Conservation (phyloP, 35 echinoderm and acorn worm species). For the Holothuria glaberrima region DNA sequence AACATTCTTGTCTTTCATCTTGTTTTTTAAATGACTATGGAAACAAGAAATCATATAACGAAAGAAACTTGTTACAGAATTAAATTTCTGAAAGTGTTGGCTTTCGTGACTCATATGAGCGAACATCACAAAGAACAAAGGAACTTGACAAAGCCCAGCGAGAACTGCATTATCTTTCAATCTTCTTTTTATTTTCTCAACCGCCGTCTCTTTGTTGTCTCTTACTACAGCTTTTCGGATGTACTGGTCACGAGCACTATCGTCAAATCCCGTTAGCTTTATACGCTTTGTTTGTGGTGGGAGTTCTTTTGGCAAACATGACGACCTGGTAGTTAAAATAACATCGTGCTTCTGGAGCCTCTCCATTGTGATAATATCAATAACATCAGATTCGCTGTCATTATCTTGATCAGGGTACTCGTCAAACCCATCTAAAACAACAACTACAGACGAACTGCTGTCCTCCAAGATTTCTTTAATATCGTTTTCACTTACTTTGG, state of each 20-base stretch:
- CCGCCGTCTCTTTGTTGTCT: neutral
- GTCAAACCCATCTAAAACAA: conserved; percentile 13
- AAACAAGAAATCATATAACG: conserved; percentile 22
- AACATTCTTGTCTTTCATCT: neutral
- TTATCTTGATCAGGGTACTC: neutral
- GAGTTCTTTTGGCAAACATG: neutral
- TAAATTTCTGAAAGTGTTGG: neutral
- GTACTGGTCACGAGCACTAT: neutral
- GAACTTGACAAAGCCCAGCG: conserved; percentile 5
- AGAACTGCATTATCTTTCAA: conserved; percentile 24
- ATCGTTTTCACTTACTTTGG: neutral
- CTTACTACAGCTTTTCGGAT: neutral
- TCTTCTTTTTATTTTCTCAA: neutral
- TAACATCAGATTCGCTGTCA: no score
- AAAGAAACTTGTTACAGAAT: neutral
- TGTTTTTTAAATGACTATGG: neutral
- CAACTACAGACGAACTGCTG: neutral
- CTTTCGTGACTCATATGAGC: conserved; percentile 1
- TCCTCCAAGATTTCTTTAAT: neutral
- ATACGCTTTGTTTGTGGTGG: neutral
- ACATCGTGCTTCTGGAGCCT: neutral
- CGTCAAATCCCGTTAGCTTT: conserved; percentile 4
- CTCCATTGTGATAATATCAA: neutral
- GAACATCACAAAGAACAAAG: conserved; percentile 29
- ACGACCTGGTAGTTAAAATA: neutral